These are phyloP conservation scores for Drosophila nr. perissopoda DNA, from an alignment of 2,888 invertebrate species.

Conservation along the genomic window DNA sequence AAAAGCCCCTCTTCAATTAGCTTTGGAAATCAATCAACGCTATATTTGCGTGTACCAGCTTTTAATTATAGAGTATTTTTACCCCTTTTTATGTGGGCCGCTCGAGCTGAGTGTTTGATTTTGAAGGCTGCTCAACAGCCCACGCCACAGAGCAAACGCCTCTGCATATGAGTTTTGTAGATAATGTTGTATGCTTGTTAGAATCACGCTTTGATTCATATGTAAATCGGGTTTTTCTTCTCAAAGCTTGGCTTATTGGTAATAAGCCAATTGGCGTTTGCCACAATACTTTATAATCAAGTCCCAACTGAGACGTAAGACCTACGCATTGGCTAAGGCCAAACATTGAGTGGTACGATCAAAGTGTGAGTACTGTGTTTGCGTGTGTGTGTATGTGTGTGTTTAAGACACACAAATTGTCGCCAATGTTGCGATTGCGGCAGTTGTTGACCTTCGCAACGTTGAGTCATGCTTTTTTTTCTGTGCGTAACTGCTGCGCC, in stretches of 20 bases:
- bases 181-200: conserved; percentile 61
- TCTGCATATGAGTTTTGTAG: conserved; percentile 55
- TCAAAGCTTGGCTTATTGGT: conserved; percentile 63
- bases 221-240: conserved; percentile 69
- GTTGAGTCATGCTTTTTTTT: conserved; percentile 60
- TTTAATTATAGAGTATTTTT: conserved; percentile 68
- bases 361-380: conserved; percentile 26
- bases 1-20: conserved; percentile 72
- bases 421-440: conserved; percentile 54
- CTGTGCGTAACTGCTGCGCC: conserved; percentile 49
- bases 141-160: conserved; percentile 67
- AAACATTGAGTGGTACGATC: conserved; percentile 63
- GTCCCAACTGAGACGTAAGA: conserved; percentile 51
- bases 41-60: conserved; percentile 63
- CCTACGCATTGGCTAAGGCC: conserved; percentile 75
- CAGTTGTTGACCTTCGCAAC: conserved; percentile 74
- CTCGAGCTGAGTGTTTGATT: conserved; percentile 25
- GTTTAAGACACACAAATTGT: conserved; percentile 46
- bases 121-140: conserved; percentile 70
- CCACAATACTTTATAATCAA: conserved; percentile 75
- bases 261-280: conserved; percentile 79
- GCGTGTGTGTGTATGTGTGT: conserved; percentile 24
- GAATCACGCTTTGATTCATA: conserved; percentile 67
- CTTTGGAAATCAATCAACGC: conserved; percentile 74
- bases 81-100: conserved; percentile 35